phyloP scores from a whole-genome alignment of 2,888 invertebrate species.

The Syritta pipiens region DNA sequence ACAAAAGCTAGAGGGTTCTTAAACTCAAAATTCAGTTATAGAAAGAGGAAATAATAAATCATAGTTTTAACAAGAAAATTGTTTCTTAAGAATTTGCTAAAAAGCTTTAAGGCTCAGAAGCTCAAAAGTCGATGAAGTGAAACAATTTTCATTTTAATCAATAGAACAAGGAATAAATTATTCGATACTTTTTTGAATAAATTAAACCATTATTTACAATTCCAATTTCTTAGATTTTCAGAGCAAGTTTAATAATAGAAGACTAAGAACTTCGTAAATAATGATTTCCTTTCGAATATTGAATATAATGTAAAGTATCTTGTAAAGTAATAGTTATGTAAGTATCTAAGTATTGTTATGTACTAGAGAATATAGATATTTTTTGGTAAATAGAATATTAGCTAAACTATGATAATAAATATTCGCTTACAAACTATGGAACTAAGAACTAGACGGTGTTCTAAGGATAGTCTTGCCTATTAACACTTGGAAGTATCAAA shows the following conservation, averaged over 20 bases:
- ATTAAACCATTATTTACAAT: background rate
- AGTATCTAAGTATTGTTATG: conserved; percentile 30
- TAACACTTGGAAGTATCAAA: conserved; percentile 26
- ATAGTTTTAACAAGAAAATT: background rate
- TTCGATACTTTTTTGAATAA: conserved; percentile 1
- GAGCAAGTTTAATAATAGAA: no score
- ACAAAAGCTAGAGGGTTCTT: conserved; percentile 5
- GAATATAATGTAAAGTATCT: conserved; percentile 1
- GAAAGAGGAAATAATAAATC: background rate
- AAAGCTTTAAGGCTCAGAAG: no score
- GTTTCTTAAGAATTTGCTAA: no score
- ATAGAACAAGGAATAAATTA: no score
- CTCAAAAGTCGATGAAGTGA: background rate
- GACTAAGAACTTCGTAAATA: background rate
- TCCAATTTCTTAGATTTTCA: no score
- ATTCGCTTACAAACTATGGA: conserved; percentile 35
- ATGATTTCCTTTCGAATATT: background rate
- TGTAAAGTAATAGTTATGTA: conserved; percentile 19
- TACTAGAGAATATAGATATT: conserved; percentile 7
- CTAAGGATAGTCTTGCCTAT: conserved; percentile 18
- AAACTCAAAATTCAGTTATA: background rate
- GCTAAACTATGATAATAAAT: conserved; percentile 27
- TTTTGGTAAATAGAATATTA: conserved; percentile 8
- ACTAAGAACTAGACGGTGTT: conserved; percentile 14
- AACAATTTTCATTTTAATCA: background rate